A percentile compares a stretch with the other conserved stretches of the same genome.
phyloP scores from a whole-genome alignment of 2,888 invertebrate genomes.

The Metopia argyrocephala region DNA sequence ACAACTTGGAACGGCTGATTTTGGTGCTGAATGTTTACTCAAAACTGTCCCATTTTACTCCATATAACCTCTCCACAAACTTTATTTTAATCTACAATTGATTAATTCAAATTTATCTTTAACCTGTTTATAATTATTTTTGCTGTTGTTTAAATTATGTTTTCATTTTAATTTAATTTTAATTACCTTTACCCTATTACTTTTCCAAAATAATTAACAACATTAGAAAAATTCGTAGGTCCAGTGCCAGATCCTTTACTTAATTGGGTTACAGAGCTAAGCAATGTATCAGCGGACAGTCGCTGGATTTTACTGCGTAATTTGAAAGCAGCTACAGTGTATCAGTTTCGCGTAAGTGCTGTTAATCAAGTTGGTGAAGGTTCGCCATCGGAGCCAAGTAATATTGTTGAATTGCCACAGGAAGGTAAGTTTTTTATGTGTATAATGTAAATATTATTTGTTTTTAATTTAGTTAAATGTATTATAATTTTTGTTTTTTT shows the following conservation, averaged over 20 bases:
- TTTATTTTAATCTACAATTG: conserved; percentile 31
- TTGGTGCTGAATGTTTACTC: conserved; percentile 50
- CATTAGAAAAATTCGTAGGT: conserved; percentile 82
- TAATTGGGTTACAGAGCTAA: conserved; percentile 92
- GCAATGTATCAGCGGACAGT: conserved; percentile 89
- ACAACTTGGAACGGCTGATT: conserved; percentile 59
- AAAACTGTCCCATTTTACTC: conserved; percentile 8
- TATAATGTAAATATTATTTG: not conserved
- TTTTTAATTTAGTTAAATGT: too few relatives aligned
- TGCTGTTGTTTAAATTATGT: conserved; percentile 24
- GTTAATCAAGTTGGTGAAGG: conserved; percentile 98
- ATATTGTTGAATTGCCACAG: conserved; percentile 94
- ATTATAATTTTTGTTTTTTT: conserved; percentile 2
- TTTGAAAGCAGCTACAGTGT: conserved; percentile 95
- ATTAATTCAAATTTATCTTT: conserved; percentile 24
- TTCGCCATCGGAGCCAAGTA: conserved; percentile 92
- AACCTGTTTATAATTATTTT: conserved; percentile 13
- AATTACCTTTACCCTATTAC: conserved; percentile 24
- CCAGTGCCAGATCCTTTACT: conserved; percentile 90
- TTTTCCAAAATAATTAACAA: conserved; percentile 53
- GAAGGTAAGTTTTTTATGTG: conserved; percentile 87
- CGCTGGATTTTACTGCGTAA: conserved; percentile 90
- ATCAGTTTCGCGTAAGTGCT: conserved; percentile 98
- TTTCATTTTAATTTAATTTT: not conserved
- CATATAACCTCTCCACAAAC: not conserved